Base-by-base conservation (phyloP, 1,140 invertebrate genomes). In the Apis florea region DNA sequence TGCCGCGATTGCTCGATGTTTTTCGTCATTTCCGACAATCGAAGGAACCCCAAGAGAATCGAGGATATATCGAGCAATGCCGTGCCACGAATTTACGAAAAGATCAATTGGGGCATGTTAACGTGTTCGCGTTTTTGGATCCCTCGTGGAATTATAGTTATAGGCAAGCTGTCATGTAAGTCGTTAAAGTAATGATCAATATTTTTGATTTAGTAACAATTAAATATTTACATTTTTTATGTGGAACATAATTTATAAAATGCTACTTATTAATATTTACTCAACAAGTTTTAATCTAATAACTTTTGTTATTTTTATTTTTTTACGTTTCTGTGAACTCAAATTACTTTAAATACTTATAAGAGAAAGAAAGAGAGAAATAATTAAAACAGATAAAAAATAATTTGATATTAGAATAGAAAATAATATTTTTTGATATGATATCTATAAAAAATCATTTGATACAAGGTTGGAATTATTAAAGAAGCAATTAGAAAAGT, bases 41-140 rank as follows among this genome's bases (percentile, higher is more conserved):
- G 21, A 83, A 70, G 61, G 87, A 86, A 58, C 66, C 58, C 8
- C 79, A n/a, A 10, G 19, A 51, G 4, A 82, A 51, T 47, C 68
- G 10, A 6, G 86, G 76, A 68, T 83, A 89, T 51, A 82, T 89
- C 54, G 86, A 87, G 47, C 90, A 91, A 70, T 92, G 92, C 51
- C 74, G 82, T 47, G 66, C 71, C 49, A 83, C 91, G 6, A 64
- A 88, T 40, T 81, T 88, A 26, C 85, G 83, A 74, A 84, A 86
- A 19, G 85, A 80, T 31, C 86, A 88, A 24, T 70, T 87, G 15
- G 91, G 88, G 21, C n/a, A 79, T 15, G 91, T 92, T 9, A 91
- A 90, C 26, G 91, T 93, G 4, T 66, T 92, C 17, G 90, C 90
- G 10, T 92, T 93, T 70, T 82, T 93, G 40, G 91, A 93, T 61